phyloP scores from a whole-genome alignment of 2,113 vertebrate genomes.

The Pungitius pungitius region DNA sequence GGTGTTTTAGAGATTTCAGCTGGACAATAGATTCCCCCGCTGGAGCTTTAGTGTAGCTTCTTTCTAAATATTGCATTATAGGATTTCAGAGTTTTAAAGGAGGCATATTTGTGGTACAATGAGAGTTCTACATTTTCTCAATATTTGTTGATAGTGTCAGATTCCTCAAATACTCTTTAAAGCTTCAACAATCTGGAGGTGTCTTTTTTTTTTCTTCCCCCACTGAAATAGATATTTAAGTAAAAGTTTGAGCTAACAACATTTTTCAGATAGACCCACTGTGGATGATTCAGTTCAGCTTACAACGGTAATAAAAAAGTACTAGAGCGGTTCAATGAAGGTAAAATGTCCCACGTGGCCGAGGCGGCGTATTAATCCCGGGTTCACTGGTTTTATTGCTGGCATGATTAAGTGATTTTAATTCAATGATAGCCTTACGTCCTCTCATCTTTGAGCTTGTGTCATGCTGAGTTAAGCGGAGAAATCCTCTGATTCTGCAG shows the following conservation, averaged over 20 bases:
- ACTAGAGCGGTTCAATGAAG: constrained; percentile 35
- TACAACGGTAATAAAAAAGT: constrained; percentile 43
- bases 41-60: background rate
- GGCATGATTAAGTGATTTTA: constrained; percentile 34
- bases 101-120: background rate
- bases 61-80: constrained; percentile 7
- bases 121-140: background rate
- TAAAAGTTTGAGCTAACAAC: background rate
- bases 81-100: constrained; percentile 18
- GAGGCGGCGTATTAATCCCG: constrained; percentile 8
- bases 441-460: constrained; percentile 18
- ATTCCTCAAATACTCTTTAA: background rate
- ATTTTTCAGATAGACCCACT: constrained; percentile 40
- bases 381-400: constrained; percentile 19
- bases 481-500: constrained; percentile 39
- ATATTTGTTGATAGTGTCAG: background rate
- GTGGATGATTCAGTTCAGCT: constrained; percentile 43
- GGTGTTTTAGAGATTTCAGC: constrained; percentile 54
- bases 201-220: no score
- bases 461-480: constrained; percentile 17
- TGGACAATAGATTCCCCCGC: constrained; percentile 8
- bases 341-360: constrained; percentile 35
- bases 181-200: background rate
- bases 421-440: constrained; percentile 16
- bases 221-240: background rate